These are phyloP conservation scores for Strongylocentrotus purpuratus DNA, from an alignment of 35 echinoderm and acorn worm species.

Conservation along the genomic window DNA sequence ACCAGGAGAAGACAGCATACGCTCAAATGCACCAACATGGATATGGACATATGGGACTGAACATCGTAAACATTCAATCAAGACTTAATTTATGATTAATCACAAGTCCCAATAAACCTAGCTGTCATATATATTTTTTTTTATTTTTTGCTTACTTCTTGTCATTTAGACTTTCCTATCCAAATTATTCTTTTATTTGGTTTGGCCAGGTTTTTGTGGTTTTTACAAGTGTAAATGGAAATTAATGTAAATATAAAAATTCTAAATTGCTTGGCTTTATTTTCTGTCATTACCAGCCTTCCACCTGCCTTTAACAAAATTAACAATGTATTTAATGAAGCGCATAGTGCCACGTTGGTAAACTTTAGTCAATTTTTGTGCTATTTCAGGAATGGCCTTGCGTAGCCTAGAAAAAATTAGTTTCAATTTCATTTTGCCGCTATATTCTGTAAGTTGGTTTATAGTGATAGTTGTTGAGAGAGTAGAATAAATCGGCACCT, in stretches of 20 bases:
- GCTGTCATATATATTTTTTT: neutral
- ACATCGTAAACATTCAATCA: neutral
- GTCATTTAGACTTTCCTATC: too few species aligned
- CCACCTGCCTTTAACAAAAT: neutral
- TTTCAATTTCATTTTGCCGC: neutral
- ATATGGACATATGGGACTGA: neutral
- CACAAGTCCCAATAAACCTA: neutral
- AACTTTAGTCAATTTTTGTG: neutral
- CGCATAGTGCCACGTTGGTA: neutral
- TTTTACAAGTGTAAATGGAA: too few species aligned
- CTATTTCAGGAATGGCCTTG: constrained; percentile 9
- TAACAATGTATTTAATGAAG: constrained; percentile 14
- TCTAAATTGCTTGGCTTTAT: neutral
- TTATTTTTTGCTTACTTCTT: neutral
- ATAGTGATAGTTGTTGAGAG: neutral
- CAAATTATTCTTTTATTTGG: too few species aligned
- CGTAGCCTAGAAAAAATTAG: neutral
- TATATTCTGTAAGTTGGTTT: neutral
- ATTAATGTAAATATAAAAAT: too few species aligned
- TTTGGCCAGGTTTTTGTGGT: too few species aligned
- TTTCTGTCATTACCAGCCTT: neutral
- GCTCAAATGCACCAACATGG: neutral
- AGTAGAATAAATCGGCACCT: neutral
- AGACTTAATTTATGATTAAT: neutral
- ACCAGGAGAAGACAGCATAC: neutral